Conservation (phyloP, 1,140 invertebrate genomes). For the Macrotrachela quadricornifera region DNA sequence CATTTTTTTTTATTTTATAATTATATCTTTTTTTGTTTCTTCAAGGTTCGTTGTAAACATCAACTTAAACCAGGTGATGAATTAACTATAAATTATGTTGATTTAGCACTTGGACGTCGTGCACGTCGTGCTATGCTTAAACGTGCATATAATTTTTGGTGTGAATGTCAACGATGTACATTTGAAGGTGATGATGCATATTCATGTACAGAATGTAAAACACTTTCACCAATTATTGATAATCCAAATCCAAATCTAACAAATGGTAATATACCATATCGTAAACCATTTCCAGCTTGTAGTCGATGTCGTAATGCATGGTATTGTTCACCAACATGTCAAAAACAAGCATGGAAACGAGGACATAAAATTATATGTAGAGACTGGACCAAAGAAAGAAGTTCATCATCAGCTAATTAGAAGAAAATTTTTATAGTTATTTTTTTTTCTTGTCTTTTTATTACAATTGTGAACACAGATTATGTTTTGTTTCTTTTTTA, state of each 20-base stretch:
- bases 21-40: conserved; percentile 3
- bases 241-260: no score
- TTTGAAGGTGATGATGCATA: conserved; percentile 18
- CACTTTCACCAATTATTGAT: neutral
- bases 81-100: conserved; percentile 20
- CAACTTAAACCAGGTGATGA: conserved; percentile 18
- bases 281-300: conserved; percentile 17
- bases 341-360: conserved; percentile 17
- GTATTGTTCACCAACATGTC: conserved; percentile 21
- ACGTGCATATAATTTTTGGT: conserved; percentile 25
- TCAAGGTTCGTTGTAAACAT: conserved; percentile 15
- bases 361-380: conserved; percentile 18
- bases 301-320: conserved; percentile 20
- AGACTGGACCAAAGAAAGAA: no score
- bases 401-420: no score
- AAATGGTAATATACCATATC: conserved; percentile 9
- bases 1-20: neutral
- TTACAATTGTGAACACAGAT: no score
- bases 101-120: conserved; percentile 15
- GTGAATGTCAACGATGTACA: conserved; percentile 17
- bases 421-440: no score
- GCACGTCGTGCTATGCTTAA: conserved; percentile 20
- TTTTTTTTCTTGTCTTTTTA: no score
- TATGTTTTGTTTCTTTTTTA: no score
- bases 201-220: conserved; percentile 17